phyloP scores from a whole-genome alignment of 2,888 invertebrate species.

The Aphidoletes aphidimyza region DNA sequence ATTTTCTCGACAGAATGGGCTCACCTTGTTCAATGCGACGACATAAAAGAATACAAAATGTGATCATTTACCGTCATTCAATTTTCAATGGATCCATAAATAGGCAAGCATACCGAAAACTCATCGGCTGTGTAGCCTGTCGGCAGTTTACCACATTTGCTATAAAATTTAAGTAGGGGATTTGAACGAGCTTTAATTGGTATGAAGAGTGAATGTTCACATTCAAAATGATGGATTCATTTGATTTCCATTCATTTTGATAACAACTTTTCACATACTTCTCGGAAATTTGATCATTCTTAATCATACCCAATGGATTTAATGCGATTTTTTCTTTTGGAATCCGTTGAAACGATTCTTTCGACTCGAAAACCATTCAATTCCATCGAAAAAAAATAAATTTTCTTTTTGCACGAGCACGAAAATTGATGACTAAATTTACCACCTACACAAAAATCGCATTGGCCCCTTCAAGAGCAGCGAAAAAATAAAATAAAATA shows the following conservation, averaged over 20 bases:
- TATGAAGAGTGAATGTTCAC: not conserved
- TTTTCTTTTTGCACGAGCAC: not conserved
- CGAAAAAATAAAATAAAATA: not conserved
- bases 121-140: no score
- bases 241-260: not conserved
- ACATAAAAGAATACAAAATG: not conserved
- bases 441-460: not conserved
- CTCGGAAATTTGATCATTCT: not conserved
- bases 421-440: not conserved
- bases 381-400: no score
- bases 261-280: not conserved
- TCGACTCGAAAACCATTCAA: not conserved
- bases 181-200: not conserved
- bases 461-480: not conserved
- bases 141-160: not conserved
- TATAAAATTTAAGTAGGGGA: conserved; percentile 11
- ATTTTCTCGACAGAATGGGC: not conserved
- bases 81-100: not conserved
- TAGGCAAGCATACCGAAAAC: no score
- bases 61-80: conserved; percentile 6
- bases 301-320: no score
- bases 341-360: no score
- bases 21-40: not conserved
- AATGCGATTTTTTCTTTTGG: no score
- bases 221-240: not conserved